These are phyloP conservation scores for Aradophagus sp. DNA, from an alignment of 1,140 invertebrate species.

Conservation along the genomic window DNA sequence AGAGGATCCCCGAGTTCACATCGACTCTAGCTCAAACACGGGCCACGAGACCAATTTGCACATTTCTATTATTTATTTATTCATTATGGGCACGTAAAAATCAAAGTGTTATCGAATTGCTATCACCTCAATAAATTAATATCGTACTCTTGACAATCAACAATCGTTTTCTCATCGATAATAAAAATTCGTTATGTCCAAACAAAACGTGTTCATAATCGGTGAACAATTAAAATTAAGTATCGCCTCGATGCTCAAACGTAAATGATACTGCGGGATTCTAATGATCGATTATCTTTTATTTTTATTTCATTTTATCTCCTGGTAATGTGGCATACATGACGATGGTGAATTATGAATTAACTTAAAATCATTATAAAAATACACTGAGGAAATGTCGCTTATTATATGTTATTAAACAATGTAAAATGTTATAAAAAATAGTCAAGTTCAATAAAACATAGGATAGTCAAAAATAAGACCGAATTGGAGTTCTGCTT, in stretches of 20 bases:
- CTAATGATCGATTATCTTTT: constrained; percentile 38
- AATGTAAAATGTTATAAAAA: too few species aligned
- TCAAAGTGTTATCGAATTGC: constrained; percentile 34
- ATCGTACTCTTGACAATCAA: constrained; percentile 22
- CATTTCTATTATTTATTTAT: constrained; percentile 51
- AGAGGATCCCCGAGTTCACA: constrained; percentile 21
- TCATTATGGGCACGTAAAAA: constrained; percentile 48
- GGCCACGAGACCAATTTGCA: constrained; percentile 54
- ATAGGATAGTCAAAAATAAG: too few species aligned
- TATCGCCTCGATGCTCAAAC: constrained; percentile 21
- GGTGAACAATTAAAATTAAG: constrained; percentile 30
- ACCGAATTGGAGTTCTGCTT: too few species aligned
- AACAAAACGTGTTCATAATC: constrained; percentile 40
- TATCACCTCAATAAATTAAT: constrained; percentile 39
- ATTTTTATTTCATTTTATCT: constrained; percentile 12
- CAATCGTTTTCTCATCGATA: constrained; percentile 16
- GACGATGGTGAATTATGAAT: too few species aligned
- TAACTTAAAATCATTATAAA: too few species aligned
- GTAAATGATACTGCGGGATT: constrained; percentile 32
- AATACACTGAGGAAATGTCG: too few species aligned
- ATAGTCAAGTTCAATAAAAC: too few species aligned
- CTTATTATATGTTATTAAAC: too few species aligned
- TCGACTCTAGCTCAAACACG: constrained; percentile 26
- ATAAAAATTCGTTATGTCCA: constrained; percentile 10
- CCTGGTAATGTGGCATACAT: too few species aligned